Evolutionary conservation across 2,797 vertebrate genomes (phyloP), one percentile per base, ranked within the genome.

Genomic region (Micrastur ruficollis): DNA sequence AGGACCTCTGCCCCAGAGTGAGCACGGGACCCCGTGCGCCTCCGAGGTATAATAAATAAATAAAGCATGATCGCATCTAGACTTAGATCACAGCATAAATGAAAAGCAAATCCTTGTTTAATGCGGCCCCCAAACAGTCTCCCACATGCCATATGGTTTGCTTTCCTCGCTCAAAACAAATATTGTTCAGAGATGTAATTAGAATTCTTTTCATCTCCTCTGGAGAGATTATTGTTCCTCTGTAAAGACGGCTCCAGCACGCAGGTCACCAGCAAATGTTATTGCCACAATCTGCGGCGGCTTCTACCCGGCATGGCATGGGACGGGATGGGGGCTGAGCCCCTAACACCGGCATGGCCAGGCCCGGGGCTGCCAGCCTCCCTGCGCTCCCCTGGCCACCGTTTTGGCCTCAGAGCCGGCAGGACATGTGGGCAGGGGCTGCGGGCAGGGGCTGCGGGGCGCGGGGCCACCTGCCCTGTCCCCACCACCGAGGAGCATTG

Each of bases 131-230:
- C 94, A 52, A 53, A 42, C 59, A 87, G 58, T 65, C 91, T 91
- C 84, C 93, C 95, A 91, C 93, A 84, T 1, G 68, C 96, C 95
- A 89, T 89, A 93, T 94, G 97, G 74, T 90, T 95, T 81, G 90
- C 87, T 92, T 95, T 87, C 82, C 8, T 90, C 46, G 12, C 95
- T 95, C 95, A 95, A 97, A 96, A 97, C 96, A 97, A 97, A 97
- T 90, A 95, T 55, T 95, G 91, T 95, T 96, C 12, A 3, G 93
- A 97, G 96, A 89, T 87, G 91, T 95, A 95, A 96, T 97, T 93
- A 97, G 97, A 96, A 97, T 97, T 86, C 92, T 94, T 85, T 95
- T 94, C 94, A 81, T 93, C 95, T 95, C 94, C 96, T 97, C 97
- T 53, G 53, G 93, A 94, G 94, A 90, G 95, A 93, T 67, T 27